These are phyloP conservation scores for Stichodactyla helianthus DNA, from an alignment of 64 coral and sea anemone species.

Conservation along the genomic window DNA sequence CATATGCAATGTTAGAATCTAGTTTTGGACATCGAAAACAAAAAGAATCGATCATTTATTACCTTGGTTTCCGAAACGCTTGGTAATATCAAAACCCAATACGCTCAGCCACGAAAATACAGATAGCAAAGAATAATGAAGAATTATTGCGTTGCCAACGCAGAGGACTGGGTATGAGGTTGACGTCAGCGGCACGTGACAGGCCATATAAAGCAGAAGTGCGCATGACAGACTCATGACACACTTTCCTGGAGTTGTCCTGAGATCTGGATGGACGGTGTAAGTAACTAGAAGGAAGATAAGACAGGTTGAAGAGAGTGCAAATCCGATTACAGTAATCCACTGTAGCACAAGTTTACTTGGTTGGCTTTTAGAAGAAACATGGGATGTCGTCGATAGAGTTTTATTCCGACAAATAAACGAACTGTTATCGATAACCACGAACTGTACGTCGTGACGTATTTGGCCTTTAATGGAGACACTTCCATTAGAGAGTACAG, in stretches of 20 bases:
- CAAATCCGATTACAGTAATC: not conserved
- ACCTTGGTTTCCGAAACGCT: not conserved
- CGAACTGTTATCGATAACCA: slow-evolving; percentile 16
- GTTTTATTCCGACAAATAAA: slow-evolving; percentile 10
- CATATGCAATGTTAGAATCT: too few species aligned
- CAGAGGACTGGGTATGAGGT: slow-evolving; percentile 12
- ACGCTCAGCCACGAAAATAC: not conserved
- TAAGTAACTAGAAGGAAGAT: not conserved
- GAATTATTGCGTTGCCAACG: not conserved
- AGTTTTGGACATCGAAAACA: too few species aligned
- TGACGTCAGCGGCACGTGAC: slow-evolving; percentile 8
- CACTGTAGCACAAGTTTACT: not conserved
- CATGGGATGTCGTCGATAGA: not conserved
- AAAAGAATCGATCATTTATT: not conserved
- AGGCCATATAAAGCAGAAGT: slow-evolving; percentile 1
- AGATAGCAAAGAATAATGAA: not conserved
- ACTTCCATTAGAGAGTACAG: not conserved
- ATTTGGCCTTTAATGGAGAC: not conserved
- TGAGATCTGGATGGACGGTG: not conserved
- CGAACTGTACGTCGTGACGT: not conserved
- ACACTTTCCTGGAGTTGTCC: not conserved
- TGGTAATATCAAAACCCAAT: not conserved
- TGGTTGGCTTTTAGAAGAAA: not conserved
- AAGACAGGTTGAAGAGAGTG: not conserved
- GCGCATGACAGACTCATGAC: slow-evolving; percentile 18